Conservation (phyloP, 2,888 invertebrate species). For the Polylopha cassiicola region DNA sequence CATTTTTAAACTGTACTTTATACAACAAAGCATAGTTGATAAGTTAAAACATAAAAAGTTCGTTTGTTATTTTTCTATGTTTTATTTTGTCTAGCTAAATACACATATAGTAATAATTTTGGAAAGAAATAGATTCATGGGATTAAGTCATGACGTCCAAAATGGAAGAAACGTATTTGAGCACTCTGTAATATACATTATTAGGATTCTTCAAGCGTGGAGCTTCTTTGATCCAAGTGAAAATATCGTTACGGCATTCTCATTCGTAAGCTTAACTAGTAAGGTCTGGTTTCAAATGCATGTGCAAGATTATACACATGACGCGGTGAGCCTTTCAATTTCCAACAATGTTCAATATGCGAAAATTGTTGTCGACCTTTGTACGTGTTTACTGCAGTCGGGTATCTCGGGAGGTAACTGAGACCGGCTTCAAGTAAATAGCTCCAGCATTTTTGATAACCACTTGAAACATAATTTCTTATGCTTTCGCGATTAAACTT, state of each 20-base stretch:
- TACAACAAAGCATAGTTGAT: too few relatives aligned
- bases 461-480: background rate
- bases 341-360: slow-evolving; percentile 60
- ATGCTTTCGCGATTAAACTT: too few relatives aligned
- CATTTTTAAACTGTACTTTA: too few relatives aligned
- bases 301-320: slow-evolving; percentile 29
- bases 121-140: slow-evolving; percentile 10
- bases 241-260: slow-evolving; percentile 1
- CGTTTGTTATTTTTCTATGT: too few relatives aligned
- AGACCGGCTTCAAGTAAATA: slow-evolving; percentile 5
- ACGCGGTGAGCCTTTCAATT: slow-evolving; percentile 56
- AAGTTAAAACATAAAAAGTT: too few relatives aligned
- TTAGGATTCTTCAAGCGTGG: slow-evolving; percentile 52
- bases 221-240: slow-evolving; percentile 23
- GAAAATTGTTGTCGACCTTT: slow-evolving; percentile 62
- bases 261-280: slow-evolving; percentile 1
- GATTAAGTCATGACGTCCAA: slow-evolving; percentile 22
- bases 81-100: too few relatives aligned
- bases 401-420: slow-evolving; percentile 18
- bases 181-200: slow-evolving; percentile 42
- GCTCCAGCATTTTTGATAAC: background rate
- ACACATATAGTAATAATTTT: background rate
- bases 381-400: slow-evolving; percentile 48
- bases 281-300: slow-evolving; percentile 30
- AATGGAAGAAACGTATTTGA: slow-evolving; percentile 37